Conservation (phyloP, 2,797 vertebrate species). For the Yasuhikotakia modesta region DNA sequence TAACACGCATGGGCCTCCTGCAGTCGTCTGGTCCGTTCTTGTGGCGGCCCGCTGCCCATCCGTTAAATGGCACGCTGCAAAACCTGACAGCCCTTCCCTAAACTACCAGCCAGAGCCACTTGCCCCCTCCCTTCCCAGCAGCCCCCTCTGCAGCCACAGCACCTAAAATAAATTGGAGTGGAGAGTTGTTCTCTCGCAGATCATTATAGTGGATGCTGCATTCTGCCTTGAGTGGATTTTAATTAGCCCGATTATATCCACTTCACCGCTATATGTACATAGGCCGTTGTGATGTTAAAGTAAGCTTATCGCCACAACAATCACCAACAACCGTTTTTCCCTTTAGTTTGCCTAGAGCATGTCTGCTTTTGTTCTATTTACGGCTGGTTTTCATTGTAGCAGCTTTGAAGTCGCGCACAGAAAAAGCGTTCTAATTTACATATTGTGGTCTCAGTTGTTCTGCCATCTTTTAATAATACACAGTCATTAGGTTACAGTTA, state of each 20-base stretch:
- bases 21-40: conserved; percentile 5
- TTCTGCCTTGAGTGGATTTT: conserved; percentile 83
- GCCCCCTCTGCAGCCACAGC: conserved; percentile 56
- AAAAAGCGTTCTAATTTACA: conserved; percentile 77
- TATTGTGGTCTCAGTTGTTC: conserved; percentile 67
- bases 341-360: conserved; percentile 75
- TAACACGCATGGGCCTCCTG: conserved; percentile 66
- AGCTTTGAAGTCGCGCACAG: conserved; percentile 78
- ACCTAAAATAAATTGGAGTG: conserved; percentile 77
- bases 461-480: conserved; percentile 73
- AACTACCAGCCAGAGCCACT: conserved; percentile 72
- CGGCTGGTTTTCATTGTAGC: conserved; percentile 74
- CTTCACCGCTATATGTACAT: conserved; percentile 80
- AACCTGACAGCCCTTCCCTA: conserved; percentile 76
- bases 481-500: conserved; percentile 64
- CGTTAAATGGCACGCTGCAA: conserved; percentile 77
- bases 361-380: conserved; percentile 85
- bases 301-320: conserved; percentile 84
- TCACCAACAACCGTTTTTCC: conserved; percentile 82
- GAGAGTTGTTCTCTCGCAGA: conserved; percentile 81
- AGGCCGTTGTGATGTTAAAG: conserved; percentile 80
- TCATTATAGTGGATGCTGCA: conserved; percentile 81
- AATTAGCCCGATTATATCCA: conserved; percentile 88
- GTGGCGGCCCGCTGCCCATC: conserved; percentile 66
- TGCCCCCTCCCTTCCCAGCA: conserved; percentile 56